A percentile compares a stretch with the other conserved stretches of the same genome.
These are phyloP conservation scores for Protula sp. DNA, from an alignment of 2,888 invertebrate genomes.

Conservation along the genomic window DNA sequence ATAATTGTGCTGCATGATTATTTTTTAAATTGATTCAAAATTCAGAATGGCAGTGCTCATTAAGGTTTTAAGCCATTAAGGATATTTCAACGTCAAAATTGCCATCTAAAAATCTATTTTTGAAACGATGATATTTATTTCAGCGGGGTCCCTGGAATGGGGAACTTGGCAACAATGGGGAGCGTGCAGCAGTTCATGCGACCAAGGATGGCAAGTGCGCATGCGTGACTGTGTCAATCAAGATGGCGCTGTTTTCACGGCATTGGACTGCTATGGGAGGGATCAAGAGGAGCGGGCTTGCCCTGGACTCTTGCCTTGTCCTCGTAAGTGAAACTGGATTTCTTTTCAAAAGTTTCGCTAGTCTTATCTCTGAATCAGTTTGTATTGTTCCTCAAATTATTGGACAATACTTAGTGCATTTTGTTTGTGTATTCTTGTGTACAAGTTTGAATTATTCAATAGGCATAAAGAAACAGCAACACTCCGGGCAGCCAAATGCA, in stretches of 20 bases:
- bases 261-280: conserved; percentile 32
- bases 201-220: conserved; percentile 31
- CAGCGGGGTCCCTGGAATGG: conserved; percentile 27
- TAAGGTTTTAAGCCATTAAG: too few relatives aligned
- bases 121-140: conserved; percentile 24
- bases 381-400: too few relatives aligned
- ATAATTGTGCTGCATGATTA: too few relatives aligned
- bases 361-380: neutral
- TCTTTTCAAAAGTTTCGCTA: neutral
- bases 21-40: too few relatives aligned
- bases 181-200: conserved; percentile 37
- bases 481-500: too few relatives aligned
- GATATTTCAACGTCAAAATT: too few relatives aligned
- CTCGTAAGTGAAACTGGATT: conserved; percentile 28
- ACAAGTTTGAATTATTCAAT: too few relatives aligned
- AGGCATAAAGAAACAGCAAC: too few relatives aligned
- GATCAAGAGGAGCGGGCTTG: conserved; percentile 34
- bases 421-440: too few relatives aligned
- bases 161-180: conserved; percentile 34
- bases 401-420: too few relatives aligned
- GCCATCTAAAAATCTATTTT: too few relatives aligned
- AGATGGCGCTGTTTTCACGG: conserved; percentile 16
- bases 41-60: too few relatives aligned
- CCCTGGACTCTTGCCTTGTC: conserved; percentile 26
- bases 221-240: conserved; percentile 32